Evolutionary conservation across 2,113 vertebrate species (phyloP).

Genomic region (Alligator mississippiensis): DNA sequence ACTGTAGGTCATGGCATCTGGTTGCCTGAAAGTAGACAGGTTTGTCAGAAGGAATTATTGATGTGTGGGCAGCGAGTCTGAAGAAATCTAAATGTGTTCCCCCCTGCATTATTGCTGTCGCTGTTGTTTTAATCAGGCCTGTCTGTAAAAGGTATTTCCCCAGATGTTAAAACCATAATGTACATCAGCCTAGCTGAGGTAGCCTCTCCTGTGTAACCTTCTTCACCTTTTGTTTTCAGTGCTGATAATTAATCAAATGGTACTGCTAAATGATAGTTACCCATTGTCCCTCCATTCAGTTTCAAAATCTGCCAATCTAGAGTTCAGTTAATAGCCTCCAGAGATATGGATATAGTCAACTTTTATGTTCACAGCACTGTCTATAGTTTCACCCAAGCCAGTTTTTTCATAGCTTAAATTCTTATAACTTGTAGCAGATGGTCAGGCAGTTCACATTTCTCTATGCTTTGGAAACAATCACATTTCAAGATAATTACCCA

Average conservation of each 20-base stretch:
- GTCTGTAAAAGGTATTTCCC: background rate
- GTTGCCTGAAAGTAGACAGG: background rate
- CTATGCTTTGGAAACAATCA: background rate
- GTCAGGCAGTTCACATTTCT: background rate
- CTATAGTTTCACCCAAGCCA: background rate
- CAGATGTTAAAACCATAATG: background rate
- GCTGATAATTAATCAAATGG: background rate
- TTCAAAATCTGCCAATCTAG: conserved; percentile 4
- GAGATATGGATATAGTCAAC: background rate
- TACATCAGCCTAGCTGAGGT: background rate
- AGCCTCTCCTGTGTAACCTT: background rate
- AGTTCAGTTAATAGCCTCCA: background rate
- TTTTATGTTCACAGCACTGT: background rate
- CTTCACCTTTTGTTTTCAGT: background rate
- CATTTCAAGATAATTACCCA: background rate
- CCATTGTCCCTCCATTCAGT: background rate
- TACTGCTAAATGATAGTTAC: background rate
- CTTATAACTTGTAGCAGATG: background rate
- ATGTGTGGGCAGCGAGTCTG: background rate
- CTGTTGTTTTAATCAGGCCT: background rate
- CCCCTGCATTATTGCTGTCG: background rate
- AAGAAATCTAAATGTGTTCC: background rate
- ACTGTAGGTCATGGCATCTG: background rate
- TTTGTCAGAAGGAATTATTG: background rate
- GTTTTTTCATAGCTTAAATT: background rate